Evolutionary conservation across 2,113 vertebrate genomes (phyloP), one percentile per base, ranked within the genome.

Genomic region (Lanius ludovicianus): DNA sequence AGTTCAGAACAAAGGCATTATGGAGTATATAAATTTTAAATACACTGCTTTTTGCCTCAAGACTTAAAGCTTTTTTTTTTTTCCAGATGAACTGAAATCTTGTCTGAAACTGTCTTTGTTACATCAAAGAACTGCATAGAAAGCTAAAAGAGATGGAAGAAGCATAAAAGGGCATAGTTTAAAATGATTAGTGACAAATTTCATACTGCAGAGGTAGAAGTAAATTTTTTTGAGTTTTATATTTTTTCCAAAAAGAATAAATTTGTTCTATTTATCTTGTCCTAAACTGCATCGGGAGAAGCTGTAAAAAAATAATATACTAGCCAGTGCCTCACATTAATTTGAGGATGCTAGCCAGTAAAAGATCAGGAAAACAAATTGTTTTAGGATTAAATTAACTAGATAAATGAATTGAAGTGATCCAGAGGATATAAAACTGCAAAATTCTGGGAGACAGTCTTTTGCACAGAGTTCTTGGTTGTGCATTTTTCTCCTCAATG

Each of bases 1-100:
- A 99, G 99, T 99, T 99, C 99, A 99, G 99, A 99, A 99, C 99
- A 99, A 99, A 99, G 99, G 98, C 99, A 99, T 98, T 98, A 99
- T 98, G 96, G 98, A 99, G 98, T 97, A 90, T 99, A 99, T 99
- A 99, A 99, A 99, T 99, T 99, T 99, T 99, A 99, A 99, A 99
- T 99, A 99, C 98, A 98, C 98, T 98, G 98, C 98, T 97, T 99
- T 99, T 99, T 98, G 98, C 98, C 98, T 98, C 98, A 98, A 99
- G 99, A 98, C 99, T 99, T 98, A 98, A 98, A 98, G 98, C 98
- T 98, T 99, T 98, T 83, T 81, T 83, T 81, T 78, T 96, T 98
- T 97, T 97, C 79, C 96, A 98, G 98, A 98, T 98, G 98, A 99
- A 98, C 98, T 99, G 98, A 98, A 98, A 98, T 98, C 98, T 98